Evolutionary conservation across 1,140 invertebrate genomes (phyloP).

Genomic region (Drosophila chauvacae): DNA sequence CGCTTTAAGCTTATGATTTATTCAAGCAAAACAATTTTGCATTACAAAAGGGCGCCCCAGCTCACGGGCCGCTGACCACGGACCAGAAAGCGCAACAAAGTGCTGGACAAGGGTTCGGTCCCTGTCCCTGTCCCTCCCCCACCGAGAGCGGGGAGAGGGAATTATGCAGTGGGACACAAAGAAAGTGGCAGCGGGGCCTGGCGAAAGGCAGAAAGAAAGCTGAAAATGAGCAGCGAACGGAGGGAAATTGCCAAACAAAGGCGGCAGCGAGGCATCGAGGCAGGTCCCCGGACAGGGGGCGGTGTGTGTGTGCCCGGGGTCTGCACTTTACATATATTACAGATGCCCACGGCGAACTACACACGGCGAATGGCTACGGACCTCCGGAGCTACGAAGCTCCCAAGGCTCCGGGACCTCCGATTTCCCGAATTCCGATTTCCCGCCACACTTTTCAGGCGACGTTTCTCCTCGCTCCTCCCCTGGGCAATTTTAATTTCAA

Average conservation of each 20-base stretch:
- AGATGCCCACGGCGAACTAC: conserved; percentile 20
- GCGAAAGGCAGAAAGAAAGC: conserved; percentile 33
- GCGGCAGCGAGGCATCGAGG: conserved; percentile 9
- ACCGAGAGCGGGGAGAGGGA: background rate
- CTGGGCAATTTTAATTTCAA: background rate
- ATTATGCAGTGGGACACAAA: conserved; percentile 59
- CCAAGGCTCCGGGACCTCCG: background rate
- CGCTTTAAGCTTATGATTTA: conserved; percentile 69
- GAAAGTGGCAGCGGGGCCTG: conserved; percentile 27
- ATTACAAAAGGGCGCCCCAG: conserved; percentile 66
- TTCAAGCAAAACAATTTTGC: conserved; percentile 78
- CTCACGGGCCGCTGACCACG: conserved; percentile 68
- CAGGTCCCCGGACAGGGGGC: conserved; percentile 6
- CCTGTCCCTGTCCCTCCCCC: background rate
- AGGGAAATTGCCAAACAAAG: conserved; percentile 71
- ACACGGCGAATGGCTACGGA: conserved; percentile 12
- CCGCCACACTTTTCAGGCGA: background rate
- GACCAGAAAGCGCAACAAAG: conserved; percentile 64
- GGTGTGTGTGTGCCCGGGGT: conserved; percentile 2
- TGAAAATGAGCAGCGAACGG: conserved; percentile 67
- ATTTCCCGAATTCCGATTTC: background rate
- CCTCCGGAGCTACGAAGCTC: background rate
- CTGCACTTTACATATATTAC: conserved; percentile 47
- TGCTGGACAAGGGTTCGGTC: conserved; percentile 31
- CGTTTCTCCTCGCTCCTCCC: background rate